Conservation (phyloP, 2,888 invertebrate species). For the Caenorhabditis sp. region DNA sequence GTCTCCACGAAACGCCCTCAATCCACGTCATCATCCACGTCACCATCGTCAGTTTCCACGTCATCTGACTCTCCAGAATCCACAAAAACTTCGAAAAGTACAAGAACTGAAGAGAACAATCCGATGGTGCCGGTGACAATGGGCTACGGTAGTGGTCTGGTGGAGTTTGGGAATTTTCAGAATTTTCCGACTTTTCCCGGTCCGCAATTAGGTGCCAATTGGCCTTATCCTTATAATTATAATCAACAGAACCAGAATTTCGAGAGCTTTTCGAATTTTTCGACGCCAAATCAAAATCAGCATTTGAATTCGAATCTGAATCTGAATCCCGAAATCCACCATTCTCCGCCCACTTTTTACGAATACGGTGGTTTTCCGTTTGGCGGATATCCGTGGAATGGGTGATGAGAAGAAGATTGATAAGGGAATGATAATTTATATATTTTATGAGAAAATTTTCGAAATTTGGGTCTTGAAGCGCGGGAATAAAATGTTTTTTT, state of each 20-base stretch:
- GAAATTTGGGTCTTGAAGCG: too few species aligned
- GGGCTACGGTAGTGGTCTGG: too few species aligned
- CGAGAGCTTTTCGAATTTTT: background rate
- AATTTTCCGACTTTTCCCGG: background rate
- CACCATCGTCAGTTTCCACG: constrained; percentile 31
- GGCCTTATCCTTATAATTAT: too few species aligned
- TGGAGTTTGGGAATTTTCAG: background rate
- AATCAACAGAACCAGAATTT: too few species aligned
- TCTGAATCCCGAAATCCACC: background rate
- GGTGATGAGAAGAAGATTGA: background rate
- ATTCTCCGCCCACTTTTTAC: background rate
- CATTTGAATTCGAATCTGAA: background rate
- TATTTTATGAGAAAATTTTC: too few species aligned
- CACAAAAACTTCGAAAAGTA: background rate
- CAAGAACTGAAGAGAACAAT: background rate
- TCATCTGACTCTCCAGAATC: constrained; percentile 1
- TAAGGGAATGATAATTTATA: too few species aligned
- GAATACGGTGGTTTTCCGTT: background rate
- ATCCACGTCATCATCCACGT: constrained; percentile 26
- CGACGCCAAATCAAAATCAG: background rate
- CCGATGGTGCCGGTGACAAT: too few species aligned
- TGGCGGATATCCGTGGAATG: background rate
- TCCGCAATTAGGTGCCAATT: background rate
- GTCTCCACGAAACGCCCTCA: constrained; percentile 19
- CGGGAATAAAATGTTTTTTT: too few species aligned